Evolutionary conservation across 2,797 vertebrate species (phyloP).

Genomic region (Lepidocolaptes lacrymiger): DNA sequence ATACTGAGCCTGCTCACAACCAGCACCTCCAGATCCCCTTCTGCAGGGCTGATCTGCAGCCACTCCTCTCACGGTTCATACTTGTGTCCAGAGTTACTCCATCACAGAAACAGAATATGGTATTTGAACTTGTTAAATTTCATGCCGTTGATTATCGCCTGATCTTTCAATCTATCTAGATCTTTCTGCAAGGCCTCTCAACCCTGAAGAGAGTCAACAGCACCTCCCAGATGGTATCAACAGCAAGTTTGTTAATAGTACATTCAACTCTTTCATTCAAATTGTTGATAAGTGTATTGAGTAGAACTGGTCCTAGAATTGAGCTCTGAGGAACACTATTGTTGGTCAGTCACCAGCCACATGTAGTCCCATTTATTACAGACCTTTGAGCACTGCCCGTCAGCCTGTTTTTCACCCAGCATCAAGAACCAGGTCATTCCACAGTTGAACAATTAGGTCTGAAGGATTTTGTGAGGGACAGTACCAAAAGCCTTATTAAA

Average conservation of each 20-base stretch:
- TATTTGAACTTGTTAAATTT: neutral
- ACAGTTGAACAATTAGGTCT: neutral
- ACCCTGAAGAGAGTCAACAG: neutral
- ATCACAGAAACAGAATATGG: neutral
- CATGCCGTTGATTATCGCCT: neutral
- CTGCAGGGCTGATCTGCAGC: neutral
- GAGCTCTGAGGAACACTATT: neutral
- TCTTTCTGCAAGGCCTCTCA: neutral
- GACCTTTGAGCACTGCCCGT: fast-evolving
- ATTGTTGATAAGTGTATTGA: neutral
- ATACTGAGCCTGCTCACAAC: neutral
- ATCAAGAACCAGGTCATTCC: neutral
- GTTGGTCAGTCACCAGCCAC: neutral
- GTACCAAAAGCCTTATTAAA: neutral
- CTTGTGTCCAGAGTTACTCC: neutral
- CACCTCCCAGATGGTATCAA: neutral
- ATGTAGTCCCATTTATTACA: neutral
- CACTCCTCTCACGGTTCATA: neutral
- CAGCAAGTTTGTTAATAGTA: neutral
- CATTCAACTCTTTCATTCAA: neutral
- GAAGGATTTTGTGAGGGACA: neutral
- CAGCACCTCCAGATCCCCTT: neutral
- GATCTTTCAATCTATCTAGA: neutral
- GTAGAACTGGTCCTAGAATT: neutral
- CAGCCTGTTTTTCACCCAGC: neutral